Base-by-base conservation (phyloP, 1,140 invertebrate species). In the Drosophila persimilis region DNA sequence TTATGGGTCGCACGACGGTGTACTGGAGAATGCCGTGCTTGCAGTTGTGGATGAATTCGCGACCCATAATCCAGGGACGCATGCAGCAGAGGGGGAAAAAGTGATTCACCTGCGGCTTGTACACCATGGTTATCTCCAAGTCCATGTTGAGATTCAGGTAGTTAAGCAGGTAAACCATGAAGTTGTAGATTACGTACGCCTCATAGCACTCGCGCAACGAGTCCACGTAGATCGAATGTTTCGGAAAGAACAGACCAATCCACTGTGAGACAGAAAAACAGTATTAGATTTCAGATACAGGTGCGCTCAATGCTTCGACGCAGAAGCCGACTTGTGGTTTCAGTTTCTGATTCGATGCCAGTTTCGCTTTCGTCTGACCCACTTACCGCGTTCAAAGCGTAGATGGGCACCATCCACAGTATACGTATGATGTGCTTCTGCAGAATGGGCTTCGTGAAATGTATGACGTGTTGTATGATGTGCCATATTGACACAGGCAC, bases 351-450 rank as follows among this genome's bases (percentile, higher is more conserved):
- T 29, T 15, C 41, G 6, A 35, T 11, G 11, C 3, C 35, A 39
- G 35, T 39, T 39, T 39, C 35, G 11, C 11, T 39, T 39, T 39
- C 35, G 35, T 11, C 9, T 83, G 74, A 62, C 73, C 64, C 60
- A 90, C 95, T 95, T 94, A 97, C 96, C 71, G 97, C 97, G 95
- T 98, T 98, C 9, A 97, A 91, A 39, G 97, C 96, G 94, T 99
- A 99, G 81, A 99, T 98, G 73, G 98, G 98, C 52, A 99, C 97
- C 98, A 99, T 99, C 97, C 97, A 99, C 77, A 99, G 91, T 92
- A 99, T 97, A 90, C 98, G 97, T 92, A 98, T 98, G 60, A 99
- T 98, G 92, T 98, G 96, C 92, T 98, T 97, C 63, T 99, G 98
- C 66, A 99, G 92, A 88, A 94, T 95, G 22, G 98, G 98, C 90